Evolutionary conservation across 2,888 invertebrate genomes (phyloP), one percentile per base, ranked within the genome.

Genomic region (Drosophila falleni): DNA sequence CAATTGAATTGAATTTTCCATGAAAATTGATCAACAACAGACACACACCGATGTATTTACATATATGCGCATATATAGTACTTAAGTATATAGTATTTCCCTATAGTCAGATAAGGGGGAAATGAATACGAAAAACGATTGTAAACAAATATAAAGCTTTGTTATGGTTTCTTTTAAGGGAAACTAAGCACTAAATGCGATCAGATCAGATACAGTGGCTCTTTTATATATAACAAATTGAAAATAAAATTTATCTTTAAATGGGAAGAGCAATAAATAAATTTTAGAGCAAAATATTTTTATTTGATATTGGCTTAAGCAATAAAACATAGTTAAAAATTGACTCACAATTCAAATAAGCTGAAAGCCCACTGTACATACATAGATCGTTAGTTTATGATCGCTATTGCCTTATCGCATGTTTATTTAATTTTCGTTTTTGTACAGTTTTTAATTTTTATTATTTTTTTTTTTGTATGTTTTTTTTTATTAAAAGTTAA

Each of bases 351-450:
- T n/a, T 23, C 23, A 23, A 23, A 23, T 23, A 23, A 23, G 23
- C 23, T 23, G 23, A 23, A 23, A 23, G 3, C 23, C 23, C 23
- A 23, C 23, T 23, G 23, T 23, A 39, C 55, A 44, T 33, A 55
- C 31, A 16, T 42, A 39, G 42, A 44, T 44, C 44, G 50, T 35
- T 33, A 33, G 51, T 13, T 67, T 49, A 49, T 56, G 53, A 54
- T 51, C 49, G 49, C 46, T 6, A 11, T 23, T 44, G 44, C 19
- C 66, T 75, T 74, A 76, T 74, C 76, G 66, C 49, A 37, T 41
- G 42, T 58, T 49, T 35, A 11, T 71, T 66, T 70, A 56, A 23
- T 46, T 53, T 39, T 33, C 6, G 11, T n/a, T 35, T 8, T 11
- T 5, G 29, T 44, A 13, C 11, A 19, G 13, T 19, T 29, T 47